Evolutionary conservation across 2,888 invertebrate genomes (phyloP).

Genomic region (Idaea biselata): DNA sequence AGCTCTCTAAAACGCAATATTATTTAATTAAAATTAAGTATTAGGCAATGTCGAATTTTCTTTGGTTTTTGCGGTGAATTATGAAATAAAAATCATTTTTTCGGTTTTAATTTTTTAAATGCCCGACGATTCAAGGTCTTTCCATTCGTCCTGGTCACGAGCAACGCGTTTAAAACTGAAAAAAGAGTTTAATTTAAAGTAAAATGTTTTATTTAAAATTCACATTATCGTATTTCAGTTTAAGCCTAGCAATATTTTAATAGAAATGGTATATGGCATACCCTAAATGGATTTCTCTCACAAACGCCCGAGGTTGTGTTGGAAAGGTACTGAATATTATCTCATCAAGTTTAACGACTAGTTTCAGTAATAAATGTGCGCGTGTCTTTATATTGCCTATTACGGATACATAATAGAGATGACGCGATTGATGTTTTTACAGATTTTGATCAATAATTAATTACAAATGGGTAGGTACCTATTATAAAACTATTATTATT

Average conservation of each 20-base stretch:
- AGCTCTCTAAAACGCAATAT: too few relatives aligned
- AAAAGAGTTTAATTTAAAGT: too few relatives aligned
- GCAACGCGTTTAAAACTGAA: too few relatives aligned
- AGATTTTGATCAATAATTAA: not conserved
- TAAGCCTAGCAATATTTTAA: not conserved
- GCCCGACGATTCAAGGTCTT: too few relatives aligned
- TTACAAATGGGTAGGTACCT: not conserved
- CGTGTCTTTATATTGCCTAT: not conserved
- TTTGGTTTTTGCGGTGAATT: too few relatives aligned
- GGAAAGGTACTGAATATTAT: not conserved
- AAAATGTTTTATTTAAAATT: too few relatives aligned
- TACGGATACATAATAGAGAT: not conserved
- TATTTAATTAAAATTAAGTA: too few relatives aligned
- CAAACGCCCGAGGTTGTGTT: not conserved
- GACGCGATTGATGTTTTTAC: not conserved
- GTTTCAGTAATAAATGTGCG: not conserved
- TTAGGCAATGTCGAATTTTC: too few relatives aligned
- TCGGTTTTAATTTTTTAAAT: too few relatives aligned
- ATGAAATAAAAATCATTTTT: too few relatives aligned
- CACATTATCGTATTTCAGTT: not conserved
- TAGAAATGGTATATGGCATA: not conserved
- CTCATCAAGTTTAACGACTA: not conserved
- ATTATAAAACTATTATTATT: too few relatives aligned
- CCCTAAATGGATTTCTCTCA: not conserved
- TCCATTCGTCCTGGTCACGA: too few relatives aligned